Base-by-base conservation (phyloP, 2,113 vertebrate genomes). In the Melanerpes formicivorus region DNA sequence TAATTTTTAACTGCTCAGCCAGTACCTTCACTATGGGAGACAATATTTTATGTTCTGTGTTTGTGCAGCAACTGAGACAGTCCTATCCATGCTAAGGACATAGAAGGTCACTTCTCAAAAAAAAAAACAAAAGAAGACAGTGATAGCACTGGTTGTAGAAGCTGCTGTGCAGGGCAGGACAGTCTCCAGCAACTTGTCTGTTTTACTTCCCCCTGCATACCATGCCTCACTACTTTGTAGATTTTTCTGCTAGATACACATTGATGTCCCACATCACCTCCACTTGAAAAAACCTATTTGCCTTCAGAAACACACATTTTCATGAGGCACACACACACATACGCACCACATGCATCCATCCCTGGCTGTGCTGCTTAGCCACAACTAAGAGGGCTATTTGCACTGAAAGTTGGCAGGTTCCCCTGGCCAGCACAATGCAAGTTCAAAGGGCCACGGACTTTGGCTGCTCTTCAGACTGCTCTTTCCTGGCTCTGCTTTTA, bases 381-480 rank as follows among this genome's bases (percentile, higher is more conserved):
- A 26, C 59, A 44, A 14, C 30, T 42, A 30, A 25, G 48, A 72
- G 54, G 18, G 18, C 66, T 87, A 63, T 81, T 67, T 34, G 52
- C 54, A 23, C 71, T 32, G 59, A 17, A 70, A 93, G 46, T 4
- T 95, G 94, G 87, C 91, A 46, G 40, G 18, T 29, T 87, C 71
- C 44, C 63, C 66, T 21, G 55, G 63, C 44, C 1, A 0, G 80
- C 76, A 44, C 0, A 3, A 56, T 40, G 76, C 6, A 4, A 69
- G 92, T 85, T 91, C 82, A 83, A 80, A 79, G 80, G 80, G 65
- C 69, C 69, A 40, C 0, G 3, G 82, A 44, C 92, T 88, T 80
- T 78, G 92, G 93, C 90, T 78, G 82, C 76, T 85, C 80, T 90
- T 74, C 95, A 83, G 54, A 13, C 6, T 58, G 76, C 42, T 80